A percentile compares a stretch with the other conserved stretches of the same genome.
These are phyloP conservation scores for Melitaea cinxia DNA, from an alignment of 1,140 invertebrate species.

Conservation along the genomic window DNA sequence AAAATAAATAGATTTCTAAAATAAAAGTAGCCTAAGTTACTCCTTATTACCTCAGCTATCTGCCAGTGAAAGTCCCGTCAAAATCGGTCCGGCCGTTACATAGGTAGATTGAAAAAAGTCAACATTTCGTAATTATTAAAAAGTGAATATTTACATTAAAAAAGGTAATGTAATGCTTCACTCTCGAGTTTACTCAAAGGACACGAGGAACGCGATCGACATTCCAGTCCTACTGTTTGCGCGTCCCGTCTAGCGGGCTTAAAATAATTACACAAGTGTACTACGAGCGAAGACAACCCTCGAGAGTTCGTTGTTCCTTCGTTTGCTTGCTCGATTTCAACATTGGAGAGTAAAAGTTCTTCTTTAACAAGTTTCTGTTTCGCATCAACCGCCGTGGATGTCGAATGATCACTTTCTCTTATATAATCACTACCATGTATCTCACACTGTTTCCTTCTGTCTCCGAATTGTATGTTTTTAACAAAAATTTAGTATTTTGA, in stretches of 20 bases:
- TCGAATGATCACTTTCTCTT: slow-evolving; percentile 58
- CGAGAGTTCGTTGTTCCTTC: slow-evolving; percentile 53
- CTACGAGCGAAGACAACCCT: slow-evolving; percentile 47
- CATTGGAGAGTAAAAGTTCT: slow-evolving; percentile 52
- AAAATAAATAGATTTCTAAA: too few species aligned
- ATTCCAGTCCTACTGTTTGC: slow-evolving; percentile 64
- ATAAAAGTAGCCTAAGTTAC: too few species aligned
- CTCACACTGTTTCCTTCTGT: background rate
- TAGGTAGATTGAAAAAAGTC: too few species aligned
- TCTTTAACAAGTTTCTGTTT: slow-evolving; percentile 51
- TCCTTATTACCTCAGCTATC: too few species aligned
- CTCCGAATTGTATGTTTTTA: slow-evolving; percentile 2
- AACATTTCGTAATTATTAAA: background rate
- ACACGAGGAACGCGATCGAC: slow-evolving; percentile 39
- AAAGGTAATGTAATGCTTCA: background rate
- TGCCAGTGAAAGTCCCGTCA: too few species aligned
- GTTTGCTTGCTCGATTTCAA: slow-evolving; percentile 49
- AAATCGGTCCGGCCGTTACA: too few species aligned
- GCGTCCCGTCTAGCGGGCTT: slow-evolving; percentile 65
- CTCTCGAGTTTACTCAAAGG: slow-evolving; percentile 1
- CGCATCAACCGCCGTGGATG: slow-evolving; percentile 31
- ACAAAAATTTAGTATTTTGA: background rate
- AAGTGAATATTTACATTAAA: background rate
- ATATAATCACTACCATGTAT: slow-evolving; percentile 22
- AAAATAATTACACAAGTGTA: slow-evolving; percentile 79